These are phyloP conservation scores for Torymus texanus DNA, from an alignment of 2,888 invertebrate genomes.

Conservation along the genomic window DNA sequence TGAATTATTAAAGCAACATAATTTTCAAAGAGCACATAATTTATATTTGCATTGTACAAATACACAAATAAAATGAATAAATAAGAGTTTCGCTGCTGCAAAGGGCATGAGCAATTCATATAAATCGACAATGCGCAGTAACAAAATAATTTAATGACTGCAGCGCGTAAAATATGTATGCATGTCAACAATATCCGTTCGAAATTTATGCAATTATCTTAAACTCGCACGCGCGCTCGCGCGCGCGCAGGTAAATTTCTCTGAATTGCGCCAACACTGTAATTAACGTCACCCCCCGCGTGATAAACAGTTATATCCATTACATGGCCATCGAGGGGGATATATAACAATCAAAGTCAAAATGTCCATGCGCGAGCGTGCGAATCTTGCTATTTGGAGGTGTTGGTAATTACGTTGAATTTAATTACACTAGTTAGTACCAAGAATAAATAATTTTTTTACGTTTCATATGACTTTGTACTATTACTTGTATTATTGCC, in stretches of 20 bases:
- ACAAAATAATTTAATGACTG: constrained; percentile 15
- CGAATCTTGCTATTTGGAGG: too few relatives aligned
- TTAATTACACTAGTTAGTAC: too few relatives aligned
- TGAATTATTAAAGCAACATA: too few relatives aligned
- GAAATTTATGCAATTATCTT: constrained; percentile 41
- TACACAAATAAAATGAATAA: too few relatives aligned
- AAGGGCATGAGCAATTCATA: not conserved
- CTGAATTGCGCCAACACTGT: constrained; percentile 29
- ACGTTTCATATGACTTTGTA: too few relatives aligned
- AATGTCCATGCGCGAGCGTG: not conserved
- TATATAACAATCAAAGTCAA: constrained; percentile 16
- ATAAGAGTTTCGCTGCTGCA: too few relatives aligned
- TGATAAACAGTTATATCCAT: constrained; percentile 43
- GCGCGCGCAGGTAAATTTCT: constrained; percentile 32
- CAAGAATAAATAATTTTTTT: too few relatives aligned
- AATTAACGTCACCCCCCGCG: constrained; percentile 42
- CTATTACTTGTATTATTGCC: too few relatives aligned
- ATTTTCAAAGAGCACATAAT: too few relatives aligned
- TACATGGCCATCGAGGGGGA: constrained; percentile 22
- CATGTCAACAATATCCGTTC: constrained; percentile 30
- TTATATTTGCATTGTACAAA: too few relatives aligned
- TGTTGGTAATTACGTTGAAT: too few relatives aligned
- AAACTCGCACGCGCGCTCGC: not conserved
- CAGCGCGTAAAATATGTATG: not conserved
- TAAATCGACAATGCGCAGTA: not conserved